phyloP scores from a whole-genome alignment of 1,140 invertebrate genomes.

The Mylabris phalerata region DNA sequence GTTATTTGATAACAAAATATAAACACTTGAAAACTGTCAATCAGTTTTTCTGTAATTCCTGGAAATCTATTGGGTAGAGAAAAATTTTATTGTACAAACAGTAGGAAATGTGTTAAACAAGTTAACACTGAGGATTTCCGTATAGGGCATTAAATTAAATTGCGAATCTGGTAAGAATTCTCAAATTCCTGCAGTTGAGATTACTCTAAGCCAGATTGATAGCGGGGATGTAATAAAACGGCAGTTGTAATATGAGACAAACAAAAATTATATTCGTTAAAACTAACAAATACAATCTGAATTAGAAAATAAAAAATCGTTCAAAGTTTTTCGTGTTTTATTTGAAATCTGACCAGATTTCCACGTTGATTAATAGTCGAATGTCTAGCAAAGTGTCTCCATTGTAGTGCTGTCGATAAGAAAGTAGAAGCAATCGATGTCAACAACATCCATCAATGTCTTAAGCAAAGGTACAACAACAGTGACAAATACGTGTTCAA shows the following conservation, averaged over 20 bases:
- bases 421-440: conserved; percentile 12
- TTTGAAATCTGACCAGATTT: conserved; percentile 1
- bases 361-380: conserved; percentile 6
- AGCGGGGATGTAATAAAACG: not conserved
- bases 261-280: not conserved
- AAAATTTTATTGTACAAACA: not conserved
- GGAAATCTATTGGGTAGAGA: too few relatives aligned
- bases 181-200: not conserved
- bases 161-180: conserved; percentile 2
- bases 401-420: conserved; percentile 13
- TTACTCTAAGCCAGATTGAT: conserved; percentile 3
- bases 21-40: too few relatives aligned
- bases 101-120: not conserved
- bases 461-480: not conserved
- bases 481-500: conserved; percentile 9
- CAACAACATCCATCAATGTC: conserved; percentile 13
- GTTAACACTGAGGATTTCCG: conserved; percentile 1
- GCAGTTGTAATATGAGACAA: not conserved
- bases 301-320: too few relatives aligned
- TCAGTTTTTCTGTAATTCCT: too few relatives aligned
- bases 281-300: too few relatives aligned
- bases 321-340: too few relatives aligned
- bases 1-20: too few relatives aligned
- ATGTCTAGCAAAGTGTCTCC: conserved; percentile 16
- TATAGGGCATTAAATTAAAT: not conserved